These are phyloP conservation scores for Garrulus glandarius DNA, from an alignment of 2,797 vertebrate genomes.

Conservation along the genomic window DNA sequence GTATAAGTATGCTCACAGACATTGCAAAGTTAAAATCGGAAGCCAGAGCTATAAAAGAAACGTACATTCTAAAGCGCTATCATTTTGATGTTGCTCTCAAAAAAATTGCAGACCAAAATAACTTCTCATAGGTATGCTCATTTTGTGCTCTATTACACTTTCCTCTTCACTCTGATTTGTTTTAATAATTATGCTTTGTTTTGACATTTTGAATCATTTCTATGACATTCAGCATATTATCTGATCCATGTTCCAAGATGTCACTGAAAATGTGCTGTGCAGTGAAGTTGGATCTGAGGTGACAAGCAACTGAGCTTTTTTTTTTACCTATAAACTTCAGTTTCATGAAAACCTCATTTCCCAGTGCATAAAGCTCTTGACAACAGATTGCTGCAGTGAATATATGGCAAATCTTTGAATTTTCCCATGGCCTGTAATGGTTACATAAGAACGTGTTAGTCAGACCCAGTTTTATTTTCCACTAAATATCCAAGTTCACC, in stretches of 20 bases:
- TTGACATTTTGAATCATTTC: constrained; percentile 50
- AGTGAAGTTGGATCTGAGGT: constrained; percentile 22
- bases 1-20: neutral
- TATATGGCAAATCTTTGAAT: neutral
- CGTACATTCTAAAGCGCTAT: neutral
- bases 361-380: neutral
- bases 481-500: neutral
- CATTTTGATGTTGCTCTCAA: neutral
- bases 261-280: constrained; percentile 19
- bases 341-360: neutral
- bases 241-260: constrained; percentile 19
- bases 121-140: constrained; percentile 1
- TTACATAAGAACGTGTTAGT: neutral
- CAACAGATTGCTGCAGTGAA: neutral
- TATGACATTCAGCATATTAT: constrained; percentile 22
- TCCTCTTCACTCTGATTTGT: neutral
- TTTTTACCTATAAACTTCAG: neutral
- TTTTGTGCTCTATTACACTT: constrained; percentile 10
- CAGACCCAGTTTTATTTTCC: neutral
- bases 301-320: neutral
- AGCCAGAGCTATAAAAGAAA: neutral
- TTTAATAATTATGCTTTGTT: constrained; percentile 55
- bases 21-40: neutral
- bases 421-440: neutral
- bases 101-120: constrained; percentile 1